These are phyloP conservation scores for Sussaba pulchella DNA, from an alignment of 2,888 invertebrate genomes.

Conservation along the genomic window DNA sequence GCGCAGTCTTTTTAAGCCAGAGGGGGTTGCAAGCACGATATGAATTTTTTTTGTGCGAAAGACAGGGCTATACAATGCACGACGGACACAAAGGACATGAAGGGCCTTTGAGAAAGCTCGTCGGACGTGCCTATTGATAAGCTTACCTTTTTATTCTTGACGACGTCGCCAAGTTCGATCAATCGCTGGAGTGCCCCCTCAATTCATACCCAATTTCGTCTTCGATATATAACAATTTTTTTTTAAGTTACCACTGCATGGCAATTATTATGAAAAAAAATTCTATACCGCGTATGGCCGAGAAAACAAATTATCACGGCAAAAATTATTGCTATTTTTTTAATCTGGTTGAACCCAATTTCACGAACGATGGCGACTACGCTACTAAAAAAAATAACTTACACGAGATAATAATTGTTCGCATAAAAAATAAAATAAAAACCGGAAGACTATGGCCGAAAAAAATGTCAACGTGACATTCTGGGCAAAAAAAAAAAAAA, in stretches of 20 bases:
- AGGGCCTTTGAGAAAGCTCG: conserved; percentile 23
- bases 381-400: neutral
- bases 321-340: no score
- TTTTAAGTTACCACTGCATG: no score
- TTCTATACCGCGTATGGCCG: no score
- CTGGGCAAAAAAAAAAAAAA: no score
- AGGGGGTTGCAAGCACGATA: conserved; percentile 9
- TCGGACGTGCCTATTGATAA: conserved; percentile 42
- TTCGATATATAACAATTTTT: no score
- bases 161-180: neutral
- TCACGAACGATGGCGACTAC: no score
- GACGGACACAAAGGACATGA: conserved; percentile 45
- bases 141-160: conserved; percentile 27
- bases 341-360: no score
- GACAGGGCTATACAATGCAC: conserved; percentile 1
- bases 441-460: neutral
- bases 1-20: conserved; percentile 5
- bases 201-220: neutral
- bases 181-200: neutral
- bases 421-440: no score
- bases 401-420: neutral
- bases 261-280: no score
- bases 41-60: conserved; percentile 48
- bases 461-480: no score
- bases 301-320: no score